These are phyloP conservation scores for Crotalus tigris DNA, from an alignment of 2,113 vertebrate genomes.

Conservation along the genomic window DNA sequence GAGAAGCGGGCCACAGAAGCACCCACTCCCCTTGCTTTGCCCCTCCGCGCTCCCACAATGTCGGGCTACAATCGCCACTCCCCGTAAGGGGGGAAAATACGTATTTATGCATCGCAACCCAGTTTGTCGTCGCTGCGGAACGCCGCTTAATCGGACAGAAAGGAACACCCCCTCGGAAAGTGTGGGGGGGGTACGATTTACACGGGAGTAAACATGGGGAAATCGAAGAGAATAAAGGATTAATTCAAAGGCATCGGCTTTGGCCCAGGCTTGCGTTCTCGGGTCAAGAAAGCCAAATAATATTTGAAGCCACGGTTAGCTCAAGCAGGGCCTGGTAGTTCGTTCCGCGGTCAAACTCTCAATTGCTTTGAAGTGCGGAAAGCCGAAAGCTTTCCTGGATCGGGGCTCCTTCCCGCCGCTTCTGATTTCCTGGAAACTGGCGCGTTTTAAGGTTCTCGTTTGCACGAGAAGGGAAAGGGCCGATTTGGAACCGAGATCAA, in stretches of 20 bases:
- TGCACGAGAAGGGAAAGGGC: not conserved
- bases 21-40: not conserved
- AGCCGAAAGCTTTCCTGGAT: not conserved
- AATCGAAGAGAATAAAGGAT: not conserved
- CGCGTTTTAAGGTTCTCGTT: not conserved
- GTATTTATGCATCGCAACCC: not conserved
- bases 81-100: not conserved
- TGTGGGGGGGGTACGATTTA: not conserved
- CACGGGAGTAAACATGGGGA: not conserved
- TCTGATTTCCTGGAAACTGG: not conserved
- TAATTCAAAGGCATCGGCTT: not conserved
- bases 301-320: not conserved
- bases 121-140: not conserved
- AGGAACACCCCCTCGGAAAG: not conserved
- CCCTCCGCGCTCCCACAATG: not conserved
- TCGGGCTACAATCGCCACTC: not conserved
- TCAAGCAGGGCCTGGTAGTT: not conserved
- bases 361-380: not conserved
- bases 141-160: not conserved
- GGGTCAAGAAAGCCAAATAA: not conserved
- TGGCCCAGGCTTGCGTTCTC: not conserved
- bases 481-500: not conserved
- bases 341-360: not conserved
- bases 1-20: not conserved
- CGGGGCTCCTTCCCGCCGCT: not conserved